Percentiles rank a stretch among this genome's conserved stretches.
These are phyloP conservation scores for Cromileptes altivelis DNA, from an alignment of 2,113 vertebrate genomes.

Conservation along the genomic window DNA sequence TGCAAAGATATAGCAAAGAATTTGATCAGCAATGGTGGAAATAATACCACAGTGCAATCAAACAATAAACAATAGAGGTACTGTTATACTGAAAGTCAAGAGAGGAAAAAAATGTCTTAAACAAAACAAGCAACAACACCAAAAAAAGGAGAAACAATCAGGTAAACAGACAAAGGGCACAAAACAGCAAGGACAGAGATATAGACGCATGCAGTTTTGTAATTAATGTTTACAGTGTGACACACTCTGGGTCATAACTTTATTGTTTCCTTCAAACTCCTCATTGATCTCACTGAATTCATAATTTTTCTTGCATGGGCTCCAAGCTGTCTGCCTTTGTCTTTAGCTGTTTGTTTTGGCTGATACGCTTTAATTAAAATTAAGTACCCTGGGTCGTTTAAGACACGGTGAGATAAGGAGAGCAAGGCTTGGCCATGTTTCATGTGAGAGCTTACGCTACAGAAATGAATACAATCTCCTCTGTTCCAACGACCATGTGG, in stretches of 20 bases:
- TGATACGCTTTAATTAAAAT: not conserved
- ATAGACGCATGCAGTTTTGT: no score
- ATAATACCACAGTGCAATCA: no score
- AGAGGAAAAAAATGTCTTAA: no score
- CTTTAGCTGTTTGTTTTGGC: slow-evolving; percentile 17
- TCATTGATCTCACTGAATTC: not conserved
- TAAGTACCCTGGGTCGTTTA: not conserved
- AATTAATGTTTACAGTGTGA: no score
- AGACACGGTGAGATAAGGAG: not conserved
- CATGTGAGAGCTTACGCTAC: not conserved
- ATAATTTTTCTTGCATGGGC: not conserved
- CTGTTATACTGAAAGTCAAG: no score
- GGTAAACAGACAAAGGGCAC: no score
- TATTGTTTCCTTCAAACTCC: not conserved
- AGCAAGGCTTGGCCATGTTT: not conserved
- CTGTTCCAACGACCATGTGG: not conserved
- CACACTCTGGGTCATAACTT: not conserved
- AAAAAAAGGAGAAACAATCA: no score
- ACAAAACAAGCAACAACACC: no score
- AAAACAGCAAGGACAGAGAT: no score
- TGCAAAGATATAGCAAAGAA: no score
- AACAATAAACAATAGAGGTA: no score
- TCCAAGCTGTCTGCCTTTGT: not conserved
- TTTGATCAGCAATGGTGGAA: no score
- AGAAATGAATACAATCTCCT: slow-evolving; percentile 1